A percentile compares a stretch with the other conserved stretches of the same genome.
These are phyloP conservation scores for Pterobdella sp. DNA, from an alignment of 2,888 invertebrate genomes.

Conservation along the genomic window DNA sequence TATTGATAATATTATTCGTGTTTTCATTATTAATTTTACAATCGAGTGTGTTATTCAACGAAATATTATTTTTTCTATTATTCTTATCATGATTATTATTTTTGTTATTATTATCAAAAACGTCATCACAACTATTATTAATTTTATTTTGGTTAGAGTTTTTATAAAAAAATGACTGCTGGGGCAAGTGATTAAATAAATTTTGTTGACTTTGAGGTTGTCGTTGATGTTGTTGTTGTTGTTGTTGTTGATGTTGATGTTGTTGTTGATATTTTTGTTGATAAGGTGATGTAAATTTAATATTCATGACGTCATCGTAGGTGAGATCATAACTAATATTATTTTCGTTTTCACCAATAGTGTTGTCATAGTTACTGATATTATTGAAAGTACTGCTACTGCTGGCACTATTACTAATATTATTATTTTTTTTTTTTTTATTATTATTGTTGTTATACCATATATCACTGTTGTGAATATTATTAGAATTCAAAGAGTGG, in stretches of 20 bases:
- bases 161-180: neutral
- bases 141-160: neutral
- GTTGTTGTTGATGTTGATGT: constrained; percentile 1
- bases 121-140: neutral
- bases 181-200: neutral
- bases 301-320: neutral
- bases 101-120: neutral
- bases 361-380: constrained; percentile 4
- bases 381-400: neutral
- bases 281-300: neutral
- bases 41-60: neutral
- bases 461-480: neutral
- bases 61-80: neutral
- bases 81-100: neutral
- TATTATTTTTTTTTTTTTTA: neutral
- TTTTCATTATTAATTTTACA: neutral
- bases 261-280: constrained; percentile 1
- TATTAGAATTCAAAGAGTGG: too few relatives aligned
- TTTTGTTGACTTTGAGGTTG: neutral
- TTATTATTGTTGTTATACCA: neutral
- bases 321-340: neutral
- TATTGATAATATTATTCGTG: neutral
- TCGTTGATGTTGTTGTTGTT: neutral
- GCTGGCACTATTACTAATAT: neutral
- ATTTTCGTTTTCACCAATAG: neutral